Conservation (phyloP, 2,888 invertebrate genomes). For the Sinodicranocentrus sp. region DNA sequence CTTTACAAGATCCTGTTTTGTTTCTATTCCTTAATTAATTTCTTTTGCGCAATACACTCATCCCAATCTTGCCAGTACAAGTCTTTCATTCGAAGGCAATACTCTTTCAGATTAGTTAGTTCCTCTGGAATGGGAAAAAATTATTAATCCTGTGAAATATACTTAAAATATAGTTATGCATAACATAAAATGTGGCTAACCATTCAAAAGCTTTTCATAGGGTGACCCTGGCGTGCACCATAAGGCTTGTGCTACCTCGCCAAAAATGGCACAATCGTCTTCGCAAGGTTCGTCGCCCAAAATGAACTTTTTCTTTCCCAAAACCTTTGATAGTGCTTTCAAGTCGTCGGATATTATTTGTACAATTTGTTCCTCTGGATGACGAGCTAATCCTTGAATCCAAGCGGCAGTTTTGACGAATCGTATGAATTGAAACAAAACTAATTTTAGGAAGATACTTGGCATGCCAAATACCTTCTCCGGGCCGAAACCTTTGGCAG, state of each 20-base stretch:
- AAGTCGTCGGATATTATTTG: constrained; percentile 68
- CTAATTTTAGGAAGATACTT: too few species aligned
- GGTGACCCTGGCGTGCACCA: constrained; percentile 77
- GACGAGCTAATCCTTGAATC: constrained; percentile 73
- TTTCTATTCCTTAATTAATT: too few species aligned
- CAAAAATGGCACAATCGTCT: constrained; percentile 79
- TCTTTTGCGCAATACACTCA: too few species aligned
- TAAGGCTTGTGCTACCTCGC: constrained; percentile 78
- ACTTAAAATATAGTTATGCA: background rate
- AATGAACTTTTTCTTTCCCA: constrained; percentile 73
- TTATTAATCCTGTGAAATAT: too few species aligned
- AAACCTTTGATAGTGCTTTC: constrained; percentile 62
- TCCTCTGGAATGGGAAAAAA: constrained; percentile 15
- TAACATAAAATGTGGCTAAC: constrained; percentile 54
- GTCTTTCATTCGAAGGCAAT: constrained; percentile 69
- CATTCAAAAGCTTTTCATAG: constrained; percentile 73
- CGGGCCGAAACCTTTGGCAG: too few species aligned
- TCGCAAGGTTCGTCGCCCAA: constrained; percentile 74
- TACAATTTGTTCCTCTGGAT: constrained; percentile 64
- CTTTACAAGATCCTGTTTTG: too few species aligned
- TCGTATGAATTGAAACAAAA: too few species aligned
- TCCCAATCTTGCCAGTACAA: too few species aligned
- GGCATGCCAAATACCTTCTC: too few species aligned
- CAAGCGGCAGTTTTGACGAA: too few species aligned
- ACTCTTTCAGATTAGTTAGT: constrained; percentile 65